Evolutionary conservation across 1,140 invertebrate species (phyloP).

Genomic region (Trachymyrmex septentrionalis): DNA sequence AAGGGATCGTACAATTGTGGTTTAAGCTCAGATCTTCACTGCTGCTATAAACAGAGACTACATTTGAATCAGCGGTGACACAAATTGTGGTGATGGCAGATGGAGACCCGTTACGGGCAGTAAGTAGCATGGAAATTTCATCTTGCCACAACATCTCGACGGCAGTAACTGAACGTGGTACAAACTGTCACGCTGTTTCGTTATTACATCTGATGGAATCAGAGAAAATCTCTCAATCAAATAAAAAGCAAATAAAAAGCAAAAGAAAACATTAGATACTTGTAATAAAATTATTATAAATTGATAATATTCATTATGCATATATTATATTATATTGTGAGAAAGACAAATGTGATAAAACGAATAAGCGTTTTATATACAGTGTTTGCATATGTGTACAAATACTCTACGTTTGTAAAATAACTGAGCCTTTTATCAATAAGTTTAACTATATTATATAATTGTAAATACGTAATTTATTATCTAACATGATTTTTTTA

Average conservation of each 20-base stretch:
- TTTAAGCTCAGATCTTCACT: constrained; percentile 7
- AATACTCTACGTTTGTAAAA: background rate
- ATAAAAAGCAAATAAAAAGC: background rate
- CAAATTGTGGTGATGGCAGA: constrained; percentile 18
- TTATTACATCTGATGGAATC: background rate
- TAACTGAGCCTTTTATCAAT: background rate
- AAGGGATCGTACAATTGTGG: constrained; percentile 1
- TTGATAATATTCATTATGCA: background rate
- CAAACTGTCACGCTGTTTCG: constrained; percentile 10
- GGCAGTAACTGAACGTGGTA: constrained; percentile 10
- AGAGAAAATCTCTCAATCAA: background rate
- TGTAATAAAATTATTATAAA: background rate
- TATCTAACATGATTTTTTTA: too few species aligned
- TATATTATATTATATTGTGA: background rate
- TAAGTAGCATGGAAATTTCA: constrained; percentile 50
- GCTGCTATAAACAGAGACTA: constrained; percentile 55
- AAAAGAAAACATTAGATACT: background rate
- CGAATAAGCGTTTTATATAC: background rate
- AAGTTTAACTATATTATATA: background rate
- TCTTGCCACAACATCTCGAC: constrained; percentile 40
- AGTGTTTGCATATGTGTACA: background rate
- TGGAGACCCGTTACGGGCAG: background rate
- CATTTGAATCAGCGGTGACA: constrained; percentile 44
- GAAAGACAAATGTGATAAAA: background rate
- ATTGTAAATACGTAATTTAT: too few species aligned